These are phyloP conservation scores for Mactra quadrangularis DNA, from an alignment of 1,140 invertebrate genomes.

Conservation along the genomic window DNA sequence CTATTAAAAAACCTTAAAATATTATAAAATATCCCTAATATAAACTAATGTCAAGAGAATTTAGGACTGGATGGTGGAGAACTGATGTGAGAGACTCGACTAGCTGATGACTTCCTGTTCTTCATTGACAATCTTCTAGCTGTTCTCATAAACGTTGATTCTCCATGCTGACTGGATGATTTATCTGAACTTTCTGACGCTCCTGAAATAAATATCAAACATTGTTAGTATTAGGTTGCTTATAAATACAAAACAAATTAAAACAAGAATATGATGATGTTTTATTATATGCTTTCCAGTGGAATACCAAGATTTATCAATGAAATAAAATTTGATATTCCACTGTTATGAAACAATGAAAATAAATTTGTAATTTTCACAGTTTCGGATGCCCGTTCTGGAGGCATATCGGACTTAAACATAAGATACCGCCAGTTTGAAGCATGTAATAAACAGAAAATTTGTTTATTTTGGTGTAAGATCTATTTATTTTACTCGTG, in stretches of 20 bases:
- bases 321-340: too few relatives aligned
- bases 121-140: slow-evolving; percentile 48
- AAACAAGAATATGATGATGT: neutral
- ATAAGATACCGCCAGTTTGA: neutral
- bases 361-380: too few relatives aligned
- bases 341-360: too few relatives aligned
- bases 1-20: neutral
- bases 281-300: too few relatives aligned
- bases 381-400: neutral
- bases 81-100: slow-evolving; percentile 1
- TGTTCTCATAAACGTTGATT: slow-evolving; percentile 37
- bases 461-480: too few relatives aligned
- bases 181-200: slow-evolving; percentile 3
- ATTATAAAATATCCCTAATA: neutral
- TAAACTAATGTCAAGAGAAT: slow-evolving; percentile 30
- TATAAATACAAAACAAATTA: neutral
- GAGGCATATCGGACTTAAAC: neutral
- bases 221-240: neutral
- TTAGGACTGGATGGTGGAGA: slow-evolving; percentile 51
- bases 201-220: slow-evolving; percentile 42
- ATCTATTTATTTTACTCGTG: too few relatives aligned
- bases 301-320: too few relatives aligned
- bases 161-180: slow-evolving; percentile 11
- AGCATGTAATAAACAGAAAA: too few relatives aligned
- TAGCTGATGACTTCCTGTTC: slow-evolving; percentile 35